These are phyloP conservation scores for Anthopleura sola DNA, from an alignment of 64 coral and sea anemone species.

Conservation along the genomic window DNA sequence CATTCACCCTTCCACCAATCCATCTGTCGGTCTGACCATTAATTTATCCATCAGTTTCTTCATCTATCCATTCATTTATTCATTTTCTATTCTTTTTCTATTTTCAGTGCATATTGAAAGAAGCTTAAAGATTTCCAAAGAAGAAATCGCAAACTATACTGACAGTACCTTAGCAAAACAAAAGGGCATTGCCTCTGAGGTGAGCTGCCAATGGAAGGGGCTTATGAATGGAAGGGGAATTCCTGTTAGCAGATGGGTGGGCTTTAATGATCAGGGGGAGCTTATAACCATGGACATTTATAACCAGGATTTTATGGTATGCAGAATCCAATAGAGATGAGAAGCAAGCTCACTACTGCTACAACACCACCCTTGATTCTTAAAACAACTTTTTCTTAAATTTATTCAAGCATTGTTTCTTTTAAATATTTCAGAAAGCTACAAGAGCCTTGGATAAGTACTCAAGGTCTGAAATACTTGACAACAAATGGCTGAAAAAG, in stretches of 20 bases:
- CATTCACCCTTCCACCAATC: background rate
- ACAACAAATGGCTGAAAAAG: slow-evolving; percentile 99
- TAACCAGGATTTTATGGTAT: no score
- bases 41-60: background rate
- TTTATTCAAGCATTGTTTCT: background rate
- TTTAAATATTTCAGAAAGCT: slow-evolving; percentile 62
- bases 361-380: no score
- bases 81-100: background rate
- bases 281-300: background rate
- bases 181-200: slow-evolving; percentile 96
- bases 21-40: background rate
- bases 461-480: slow-evolving; percentile 77
- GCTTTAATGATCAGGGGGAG: no score
- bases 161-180: slow-evolving; percentile 85
- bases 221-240: no score
- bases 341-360: no score
- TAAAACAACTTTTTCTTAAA: no score
- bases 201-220: no score
- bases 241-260: no score
- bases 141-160: slow-evolving; percentile 87
- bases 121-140: slow-evolving; percentile 90
- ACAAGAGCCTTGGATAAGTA: slow-evolving; percentile 81
- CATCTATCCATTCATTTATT: background rate
- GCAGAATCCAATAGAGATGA: no score
- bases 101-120: slow-evolving; percentile 81